Base-by-base conservation (phyloP, 2,113 vertebrate genomes). In the Silurus glanis region DNA sequence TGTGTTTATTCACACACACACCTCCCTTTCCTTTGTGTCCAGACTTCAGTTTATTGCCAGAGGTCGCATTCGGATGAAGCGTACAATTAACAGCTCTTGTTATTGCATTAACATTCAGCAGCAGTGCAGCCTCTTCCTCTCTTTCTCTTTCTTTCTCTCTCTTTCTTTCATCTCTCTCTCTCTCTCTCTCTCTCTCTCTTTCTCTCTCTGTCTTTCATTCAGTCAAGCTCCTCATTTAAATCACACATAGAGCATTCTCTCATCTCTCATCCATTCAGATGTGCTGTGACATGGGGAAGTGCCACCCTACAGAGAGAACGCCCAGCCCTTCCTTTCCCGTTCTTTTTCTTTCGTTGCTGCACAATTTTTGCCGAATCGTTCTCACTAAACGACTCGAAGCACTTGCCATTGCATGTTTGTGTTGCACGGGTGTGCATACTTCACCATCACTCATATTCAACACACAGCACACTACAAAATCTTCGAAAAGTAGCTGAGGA, bases 21-120 rank as follows among this genome's bases (percentile, higher is more conserved):
- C 53, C 3, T 5, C 16, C 23, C 25, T 76, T 47, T 25, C 47
- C 6, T 19, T 16, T 76, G 19, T 0, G 21, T 2, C 45, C 59
- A 3, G 9, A 51, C 47, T 76, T 83, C 62, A 69, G 62, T 14
- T 84, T 12, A 2, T 64, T 9, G 17, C 45, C 83, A 53, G 7
- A 58, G 75, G 53, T 71, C 66, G 12, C 58, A 25, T 59, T 59
- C 10, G 2, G 78, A 69, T 80, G 9, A 49, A 72, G 53, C 56
- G 49, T 72, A 19, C 23, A 72, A 72, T 72, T 61, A 86, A n/a
- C 78, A 37, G 76, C 49, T 16, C 75, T 37, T 69, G 84, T 28
- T 59, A 79, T 61, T 80, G 14, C 55, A 72, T 86, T 81, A 86
- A 51, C 78, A 86, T 72, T 86, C 64, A 59, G 76, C 37, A 16